These are phyloP conservation scores for Pollenia angustigena DNA, from an alignment of 2,888 invertebrate species.

Conservation along the genomic window DNA sequence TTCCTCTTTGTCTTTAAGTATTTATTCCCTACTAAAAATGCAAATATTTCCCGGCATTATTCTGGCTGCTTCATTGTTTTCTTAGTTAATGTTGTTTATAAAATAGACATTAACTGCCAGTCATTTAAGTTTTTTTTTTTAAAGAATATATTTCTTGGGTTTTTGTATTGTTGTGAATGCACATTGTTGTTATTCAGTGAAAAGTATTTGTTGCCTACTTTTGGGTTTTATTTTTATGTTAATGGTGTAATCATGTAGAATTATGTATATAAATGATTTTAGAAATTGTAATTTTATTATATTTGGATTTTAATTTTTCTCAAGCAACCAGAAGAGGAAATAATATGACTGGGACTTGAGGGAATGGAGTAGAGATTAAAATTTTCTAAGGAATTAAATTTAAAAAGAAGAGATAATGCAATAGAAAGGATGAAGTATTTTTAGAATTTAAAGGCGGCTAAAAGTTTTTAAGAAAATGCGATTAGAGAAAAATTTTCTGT, in stretches of 20 bases:
- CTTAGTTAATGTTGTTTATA: not conserved
- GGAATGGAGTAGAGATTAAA: too few relatives aligned
- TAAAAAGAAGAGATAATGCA: too few relatives aligned
- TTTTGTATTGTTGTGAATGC: slow-evolving; percentile 5
- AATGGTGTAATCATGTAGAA: slow-evolving; percentile 69
- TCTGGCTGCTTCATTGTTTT: not conserved
- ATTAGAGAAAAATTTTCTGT: not conserved
- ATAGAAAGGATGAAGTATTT: too few relatives aligned
- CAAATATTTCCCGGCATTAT: not conserved
- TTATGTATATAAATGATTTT: slow-evolving; percentile 60
- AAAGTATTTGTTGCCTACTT: slow-evolving; percentile 15
- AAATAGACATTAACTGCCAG: slow-evolving; percentile 29
- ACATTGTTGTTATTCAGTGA: slow-evolving; percentile 8
- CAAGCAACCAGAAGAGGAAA: not conserved
- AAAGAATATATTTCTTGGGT: slow-evolving; percentile 10
- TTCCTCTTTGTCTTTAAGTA: not conserved
- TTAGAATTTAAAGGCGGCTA: too few relatives aligned
- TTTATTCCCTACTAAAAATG: slow-evolving; percentile 11
- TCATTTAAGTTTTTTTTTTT: slow-evolving; percentile 25
- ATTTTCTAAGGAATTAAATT: too few relatives aligned
- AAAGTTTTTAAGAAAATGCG: too few relatives aligned
- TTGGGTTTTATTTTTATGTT: slow-evolving; percentile 56
- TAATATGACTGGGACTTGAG: not conserved
- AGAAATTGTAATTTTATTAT: slow-evolving; percentile 45
- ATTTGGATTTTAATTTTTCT: slow-evolving; percentile 13